Percentiles rank a stretch among this genome's conserved stretches.
phyloP scores from a whole-genome alignment of 2,797 vertebrate genomes.

The Nyctalus aviator region DNA sequence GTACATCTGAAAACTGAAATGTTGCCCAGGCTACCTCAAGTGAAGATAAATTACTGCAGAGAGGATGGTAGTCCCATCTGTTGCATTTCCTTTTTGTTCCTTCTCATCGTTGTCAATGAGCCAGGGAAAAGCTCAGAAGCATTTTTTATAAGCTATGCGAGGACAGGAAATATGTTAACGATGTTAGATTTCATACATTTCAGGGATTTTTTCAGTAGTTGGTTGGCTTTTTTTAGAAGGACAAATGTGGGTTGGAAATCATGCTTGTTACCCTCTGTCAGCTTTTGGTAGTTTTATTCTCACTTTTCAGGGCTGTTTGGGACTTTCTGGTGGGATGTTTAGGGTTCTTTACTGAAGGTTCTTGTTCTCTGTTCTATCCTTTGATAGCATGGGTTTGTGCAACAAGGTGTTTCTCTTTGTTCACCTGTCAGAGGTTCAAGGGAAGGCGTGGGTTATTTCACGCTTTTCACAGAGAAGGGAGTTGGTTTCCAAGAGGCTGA shows the following conservation, averaged over 20 bases:
- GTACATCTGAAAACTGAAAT: conserved; percentile 82
- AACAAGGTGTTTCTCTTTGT: conserved; percentile 52
- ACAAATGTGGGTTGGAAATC: conserved; percentile 82
- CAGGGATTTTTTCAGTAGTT: conserved; percentile 80
- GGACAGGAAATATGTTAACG: conserved; percentile 84
- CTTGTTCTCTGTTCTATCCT: conserved; percentile 67
- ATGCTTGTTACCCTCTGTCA: conserved; percentile 82
- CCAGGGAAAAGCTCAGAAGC: conserved; percentile 83
- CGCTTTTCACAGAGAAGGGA: neutral
- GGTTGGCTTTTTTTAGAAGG: conserved; percentile 83
- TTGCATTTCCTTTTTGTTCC: conserved; percentile 85
- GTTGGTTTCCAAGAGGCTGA: neutral
- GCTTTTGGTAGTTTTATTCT: conserved; percentile 83
- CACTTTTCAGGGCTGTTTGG: conserved; percentile 84
- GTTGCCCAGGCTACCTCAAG: conserved; percentile 80
- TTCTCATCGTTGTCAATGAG: conserved; percentile 81
- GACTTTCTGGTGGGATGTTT: conserved; percentile 84
- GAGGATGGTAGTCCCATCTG: conserved; percentile 86
- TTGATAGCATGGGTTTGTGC: conserved; percentile 30
- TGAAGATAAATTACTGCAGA: conserved; percentile 77
- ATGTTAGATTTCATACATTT: conserved; percentile 83
- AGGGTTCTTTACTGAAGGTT: conserved; percentile 78
- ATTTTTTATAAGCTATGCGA: conserved; percentile 83
- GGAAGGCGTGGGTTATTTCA: neutral
- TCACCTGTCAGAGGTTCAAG: conserved; percentile 54